A percentile compares a stretch with the other conserved stretches of the same genome.
These are phyloP conservation scores for Taphrorychus bicolor DNA, from an alignment of 2,888 invertebrate species.

Conservation along the genomic window DNA sequence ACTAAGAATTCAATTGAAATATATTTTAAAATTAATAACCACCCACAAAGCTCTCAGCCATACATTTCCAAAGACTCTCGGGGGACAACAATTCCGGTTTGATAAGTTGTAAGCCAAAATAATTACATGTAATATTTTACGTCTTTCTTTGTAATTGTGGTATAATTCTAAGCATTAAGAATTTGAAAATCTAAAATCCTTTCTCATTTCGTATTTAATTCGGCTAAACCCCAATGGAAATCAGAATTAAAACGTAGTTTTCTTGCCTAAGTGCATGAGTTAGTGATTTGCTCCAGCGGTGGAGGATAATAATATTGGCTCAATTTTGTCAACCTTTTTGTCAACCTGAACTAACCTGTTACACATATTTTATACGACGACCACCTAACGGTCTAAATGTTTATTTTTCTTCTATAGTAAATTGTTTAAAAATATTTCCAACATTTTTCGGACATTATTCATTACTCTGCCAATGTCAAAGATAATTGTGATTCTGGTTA, in stretches of 20 bases:
- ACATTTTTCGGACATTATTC: too few relatives aligned
- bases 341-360: too few relatives aligned
- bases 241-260: slow-evolving; percentile 61
- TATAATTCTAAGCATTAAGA: slow-evolving; percentile 55
- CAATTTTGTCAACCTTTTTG: too few relatives aligned
- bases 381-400: too few relatives aligned
- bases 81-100: slow-evolving; percentile 41
- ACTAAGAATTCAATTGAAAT: too few relatives aligned
- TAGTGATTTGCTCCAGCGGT: slow-evolving; percentile 25
- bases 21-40: slow-evolving; percentile 1
- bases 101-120: slow-evolving; percentile 53
- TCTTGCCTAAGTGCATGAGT: slow-evolving; percentile 47
- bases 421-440: too few relatives aligned
- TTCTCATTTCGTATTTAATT: slow-evolving; percentile 60
- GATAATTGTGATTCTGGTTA: too few relatives aligned
- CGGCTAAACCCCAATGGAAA: slow-evolving; percentile 59
- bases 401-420: too few relatives aligned
- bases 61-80: slow-evolving; percentile 3
- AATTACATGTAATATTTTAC: slow-evolving; percentile 55
- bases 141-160: slow-evolving; percentile 53
- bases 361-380: too few relatives aligned
- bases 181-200: slow-evolving; percentile 59
- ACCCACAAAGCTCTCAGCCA: not conserved
- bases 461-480: too few relatives aligned
- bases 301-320: not conserved